Evolutionary conservation across 2,888 invertebrate species (phyloP).

Genomic region (Gerris lacustris): DNA sequence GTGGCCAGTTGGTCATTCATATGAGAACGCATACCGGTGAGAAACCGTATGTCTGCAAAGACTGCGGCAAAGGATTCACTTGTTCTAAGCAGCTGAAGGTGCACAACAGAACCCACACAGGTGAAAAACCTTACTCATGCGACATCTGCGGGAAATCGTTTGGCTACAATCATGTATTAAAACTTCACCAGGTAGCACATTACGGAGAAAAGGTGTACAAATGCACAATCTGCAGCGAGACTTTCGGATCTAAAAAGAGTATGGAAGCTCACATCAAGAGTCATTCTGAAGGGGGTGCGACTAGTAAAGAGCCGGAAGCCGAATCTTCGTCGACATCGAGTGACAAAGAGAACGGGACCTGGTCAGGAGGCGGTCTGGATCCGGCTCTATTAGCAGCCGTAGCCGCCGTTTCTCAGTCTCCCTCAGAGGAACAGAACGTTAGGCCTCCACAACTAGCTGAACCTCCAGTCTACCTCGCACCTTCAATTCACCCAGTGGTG

Average conservation of each 20-base stretch:
- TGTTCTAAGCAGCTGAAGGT: constrained; percentile 85
- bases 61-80: constrained; percentile 82
- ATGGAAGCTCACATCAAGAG: constrained; percentile 81
- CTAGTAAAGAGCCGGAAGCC: constrained; percentile 23
- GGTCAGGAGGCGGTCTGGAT: constrained; percentile 29
- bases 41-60: constrained; percentile 65
- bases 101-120: constrained; percentile 80
- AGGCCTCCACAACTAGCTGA: constrained; percentile 28
- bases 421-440: constrained; percentile 33
- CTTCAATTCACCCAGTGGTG: constrained; percentile 15
- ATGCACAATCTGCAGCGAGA: constrained; percentile 81
- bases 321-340: constrained; percentile 33
- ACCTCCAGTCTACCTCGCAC: constrained; percentile 32
- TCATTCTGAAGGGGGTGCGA: constrained; percentile 46
- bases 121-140: constrained; percentile 81
- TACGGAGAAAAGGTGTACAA: constrained; percentile 86
- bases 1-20: constrained; percentile 80
- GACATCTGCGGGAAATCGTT: constrained; percentile 83
- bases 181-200: constrained; percentile 78
- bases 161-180: constrained; percentile 82
- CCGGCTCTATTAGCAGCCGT: constrained; percentile 36
- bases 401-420: constrained; percentile 33
- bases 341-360: constrained; percentile 41
- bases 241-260: constrained; percentile 78
- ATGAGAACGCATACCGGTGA: constrained; percentile 81